Conservation (phyloP, 2,113 vertebrate species). For the Nothocercus julius region DNA sequence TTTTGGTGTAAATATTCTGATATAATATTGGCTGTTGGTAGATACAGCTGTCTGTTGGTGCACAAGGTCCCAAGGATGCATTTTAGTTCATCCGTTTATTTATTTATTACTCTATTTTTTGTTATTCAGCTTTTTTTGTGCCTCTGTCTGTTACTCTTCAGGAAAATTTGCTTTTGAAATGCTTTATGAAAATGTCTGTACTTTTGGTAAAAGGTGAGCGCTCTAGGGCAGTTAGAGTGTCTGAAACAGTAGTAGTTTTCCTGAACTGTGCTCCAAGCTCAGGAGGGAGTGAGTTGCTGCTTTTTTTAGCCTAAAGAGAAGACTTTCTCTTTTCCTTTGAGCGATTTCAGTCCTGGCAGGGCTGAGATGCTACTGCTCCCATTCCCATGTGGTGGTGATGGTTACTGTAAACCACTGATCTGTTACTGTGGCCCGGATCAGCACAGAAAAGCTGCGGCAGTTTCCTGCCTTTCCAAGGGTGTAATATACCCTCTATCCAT, state of each 20-base stretch:
- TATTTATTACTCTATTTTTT: neutral
- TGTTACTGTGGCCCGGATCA: neutral
- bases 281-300: neutral
- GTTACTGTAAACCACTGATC: neutral
- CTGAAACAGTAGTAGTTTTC: neutral
- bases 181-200: neutral
- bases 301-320: neutral
- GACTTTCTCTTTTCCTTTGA: neutral
- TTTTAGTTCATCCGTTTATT: neutral
- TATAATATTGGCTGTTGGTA: neutral
- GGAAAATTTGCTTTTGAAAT: neutral
- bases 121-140: neutral
- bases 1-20: neutral
- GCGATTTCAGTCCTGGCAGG: neutral
- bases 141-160: neutral
- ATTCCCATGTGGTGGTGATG: neutral
- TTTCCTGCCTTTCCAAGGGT: conserved; percentile 5
- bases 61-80: neutral
- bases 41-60: neutral
- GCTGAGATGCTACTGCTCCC: neutral
- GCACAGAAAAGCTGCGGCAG: neutral
- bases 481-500: neutral
- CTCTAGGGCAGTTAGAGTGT: neutral
- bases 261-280: neutral
- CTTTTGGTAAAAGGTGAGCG: neutral